Base-by-base conservation (phyloP, 2,888 invertebrate species). In the Eudemis profundana region DNA sequence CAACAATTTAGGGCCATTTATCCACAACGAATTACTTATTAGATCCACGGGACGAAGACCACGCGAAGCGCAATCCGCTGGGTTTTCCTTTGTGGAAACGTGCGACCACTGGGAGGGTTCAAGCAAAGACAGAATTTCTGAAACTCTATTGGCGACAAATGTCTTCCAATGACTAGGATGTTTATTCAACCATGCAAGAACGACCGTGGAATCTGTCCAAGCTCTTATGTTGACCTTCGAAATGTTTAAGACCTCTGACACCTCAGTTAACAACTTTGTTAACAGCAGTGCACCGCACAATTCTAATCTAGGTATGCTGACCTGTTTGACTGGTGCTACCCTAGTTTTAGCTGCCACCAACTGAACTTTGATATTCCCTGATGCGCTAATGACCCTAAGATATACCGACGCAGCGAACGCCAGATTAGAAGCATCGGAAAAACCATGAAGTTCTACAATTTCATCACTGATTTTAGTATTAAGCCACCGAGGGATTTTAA, bases 371-470 rank as follows among this genome's bases (percentile, higher is more conserved):
- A 50, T 10, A 0, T 50, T 8, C 10, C 50, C 50, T 33, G 50
- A 7, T n/a, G 50, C 15, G 17, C 8, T 17, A 3, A 50, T 33
- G 2, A 33, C 33, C 3, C 50, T 14, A 10, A 50, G 12, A 3
- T 50, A 50, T 1, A 69, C 60, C 3, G 50, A 68, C 7, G 70
- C 71, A 0, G 69, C 65, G 49, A 71, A 73, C 0, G 72, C 74
- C 2, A 23, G 14, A 5, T 47, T 69, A 0, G 72, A 70, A 0
- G 74, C 70, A 14, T 74, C 75, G 10, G 67, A 61, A n/a, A 73
- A 75, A 0, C 73, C 75, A 17, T 74, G 72, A 19, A 75, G 40
- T 17, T 75, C 72, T 0, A 67, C 3, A 4, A 7, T 5, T 15
- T 27, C 14, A 46, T 69, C 70, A 12, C 47, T 27, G 2, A 8